Percentiles rank a stretch among this genome's conserved stretches.
phyloP scores from a whole-genome alignment of 2,797 vertebrate genomes.

The Lagodon rhomboides region DNA sequence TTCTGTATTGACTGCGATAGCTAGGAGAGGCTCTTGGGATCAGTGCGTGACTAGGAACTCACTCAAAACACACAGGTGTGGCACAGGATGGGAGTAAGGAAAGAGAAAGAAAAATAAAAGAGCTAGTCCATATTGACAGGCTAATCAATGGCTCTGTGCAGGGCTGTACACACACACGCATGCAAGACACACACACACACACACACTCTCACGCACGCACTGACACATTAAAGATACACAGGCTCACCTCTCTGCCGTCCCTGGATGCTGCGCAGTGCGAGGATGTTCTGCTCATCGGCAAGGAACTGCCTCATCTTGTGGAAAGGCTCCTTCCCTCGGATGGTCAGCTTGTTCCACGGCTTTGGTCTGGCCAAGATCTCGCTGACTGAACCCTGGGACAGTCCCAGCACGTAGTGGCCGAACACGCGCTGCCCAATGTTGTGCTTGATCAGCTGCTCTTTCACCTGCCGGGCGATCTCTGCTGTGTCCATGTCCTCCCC shows the following conservation, averaged over 20 bases:
- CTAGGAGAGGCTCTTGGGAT: conserved; percentile 77
- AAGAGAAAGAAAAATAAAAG: conserved; percentile 75
- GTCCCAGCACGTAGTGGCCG: conserved; percentile 96
- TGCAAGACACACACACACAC: conserved; percentile 20
- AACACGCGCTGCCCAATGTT: conserved; percentile 98
- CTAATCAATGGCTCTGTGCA: conserved; percentile 77
- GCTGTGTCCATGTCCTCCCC: conserved; percentile 97
- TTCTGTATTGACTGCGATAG: conserved; percentile 82
- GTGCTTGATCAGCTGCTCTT: conserved; percentile 99
- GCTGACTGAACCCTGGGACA: conserved; percentile 97
- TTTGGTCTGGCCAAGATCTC: conserved; percentile 97
- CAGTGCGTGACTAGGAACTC: conserved; percentile 76
- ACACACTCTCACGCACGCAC: conserved; percentile 11
- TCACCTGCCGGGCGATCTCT: conserved; percentile 97
- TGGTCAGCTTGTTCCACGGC: conserved; percentile 97
- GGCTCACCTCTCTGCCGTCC: conserved; percentile 95
- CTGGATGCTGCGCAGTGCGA: conserved; percentile 97
- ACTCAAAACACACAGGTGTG: conserved; percentile 81
- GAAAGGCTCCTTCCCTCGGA: conserved; percentile 97
- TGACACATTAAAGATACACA: conserved; percentile 36
- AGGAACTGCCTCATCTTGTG: conserved; percentile 99
- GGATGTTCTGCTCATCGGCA: conserved; percentile 97
- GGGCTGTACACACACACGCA: conserved; percentile 63
- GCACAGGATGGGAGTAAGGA: conserved; percentile 72
- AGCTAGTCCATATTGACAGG: conserved; percentile 78